Evolutionary conservation across 1,140 invertebrate species (phyloP).

Genomic region (Drosophila murphyi): DNA sequence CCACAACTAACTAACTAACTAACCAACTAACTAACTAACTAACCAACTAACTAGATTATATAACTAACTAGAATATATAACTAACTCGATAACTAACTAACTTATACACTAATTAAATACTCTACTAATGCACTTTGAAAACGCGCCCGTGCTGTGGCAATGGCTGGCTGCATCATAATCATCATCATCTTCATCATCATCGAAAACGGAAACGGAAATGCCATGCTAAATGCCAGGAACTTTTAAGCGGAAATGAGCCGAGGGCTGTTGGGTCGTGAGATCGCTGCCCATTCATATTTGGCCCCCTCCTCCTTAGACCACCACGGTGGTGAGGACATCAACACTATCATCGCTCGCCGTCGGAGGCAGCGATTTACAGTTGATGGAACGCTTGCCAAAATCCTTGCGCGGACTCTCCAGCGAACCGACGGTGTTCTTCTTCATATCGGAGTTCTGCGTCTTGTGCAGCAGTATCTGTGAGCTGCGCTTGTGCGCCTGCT

Average conservation of each 20-base stretch:
- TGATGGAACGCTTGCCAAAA: slow-evolving; percentile 88
- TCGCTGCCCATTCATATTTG: slow-evolving; percentile 42
- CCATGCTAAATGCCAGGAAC: slow-evolving; percentile 49
- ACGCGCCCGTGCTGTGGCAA: slow-evolving; percentile 59
- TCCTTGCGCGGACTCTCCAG: slow-evolving; percentile 91
- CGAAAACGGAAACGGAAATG: slow-evolving; percentile 19
- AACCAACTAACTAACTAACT: slow-evolving; percentile 26
- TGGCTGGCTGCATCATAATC: slow-evolving; percentile 13
- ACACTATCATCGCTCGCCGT: slow-evolving; percentile 84
- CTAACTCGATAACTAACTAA: slow-evolving; percentile 47
- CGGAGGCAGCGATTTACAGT: slow-evolving; percentile 84
- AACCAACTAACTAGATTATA: slow-evolving; percentile 5
- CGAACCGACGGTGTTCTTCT: slow-evolving; percentile 91
- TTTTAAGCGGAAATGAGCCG: slow-evolving; percentile 49
- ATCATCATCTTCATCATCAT: background rate
- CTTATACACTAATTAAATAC: slow-evolving; percentile 31
- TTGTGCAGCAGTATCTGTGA: slow-evolving; percentile 89
- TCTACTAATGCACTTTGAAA: slow-evolving; percentile 78
- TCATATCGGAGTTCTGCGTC: slow-evolving; percentile 90
- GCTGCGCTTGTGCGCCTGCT: slow-evolving; percentile 84
- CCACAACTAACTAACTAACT: slow-evolving; percentile 13
- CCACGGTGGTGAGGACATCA: slow-evolving; percentile 86
- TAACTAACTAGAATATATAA: slow-evolving; percentile 14
- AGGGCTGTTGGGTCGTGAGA: slow-evolving; percentile 58
- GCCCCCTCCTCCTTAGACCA: slow-evolving; percentile 77